These are phyloP conservation scores for Mesopsocus fuscifrons DNA, from an alignment of 2,888 invertebrate species.

Conservation along the genomic window DNA sequence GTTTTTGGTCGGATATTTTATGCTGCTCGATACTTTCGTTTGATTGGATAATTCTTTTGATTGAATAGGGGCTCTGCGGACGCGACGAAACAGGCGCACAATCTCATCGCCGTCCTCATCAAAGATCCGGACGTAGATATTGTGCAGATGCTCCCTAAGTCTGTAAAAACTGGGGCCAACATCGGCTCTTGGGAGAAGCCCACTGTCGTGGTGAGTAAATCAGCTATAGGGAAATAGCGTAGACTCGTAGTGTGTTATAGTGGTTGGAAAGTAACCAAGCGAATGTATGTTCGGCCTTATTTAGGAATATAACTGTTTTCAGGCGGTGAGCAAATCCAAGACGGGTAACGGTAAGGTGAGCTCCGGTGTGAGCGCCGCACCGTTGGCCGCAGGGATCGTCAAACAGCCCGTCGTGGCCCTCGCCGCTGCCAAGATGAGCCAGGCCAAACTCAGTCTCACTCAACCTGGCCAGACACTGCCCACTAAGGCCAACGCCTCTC, in stretches of 20 bases:
- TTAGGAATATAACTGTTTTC: no score
- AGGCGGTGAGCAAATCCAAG: conserved; percentile 12
- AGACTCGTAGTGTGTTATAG: conserved; percentile 20
- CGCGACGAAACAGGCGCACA: conserved; percentile 81
- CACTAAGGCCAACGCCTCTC: conserved; percentile 29
- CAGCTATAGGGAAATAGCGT: no score
- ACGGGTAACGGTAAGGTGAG: conserved; percentile 19
- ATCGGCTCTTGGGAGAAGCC: conserved; percentile 39
- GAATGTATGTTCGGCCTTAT: background rate
- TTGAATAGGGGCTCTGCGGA: conserved; percentile 60
- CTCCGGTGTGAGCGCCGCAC: conserved; percentile 15
- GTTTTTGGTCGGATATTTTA: no score
- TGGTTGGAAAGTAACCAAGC: conserved; percentile 20
- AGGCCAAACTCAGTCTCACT: conserved; percentile 13
- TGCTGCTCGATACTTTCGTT: no score
- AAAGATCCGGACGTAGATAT: conserved; percentile 92
- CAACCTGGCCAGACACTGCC: conserved; percentile 16
- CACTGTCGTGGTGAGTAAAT: conserved; percentile 26
- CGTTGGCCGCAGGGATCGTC: conserved; percentile 18
- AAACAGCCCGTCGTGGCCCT: conserved; percentile 15
- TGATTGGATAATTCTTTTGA: no score
- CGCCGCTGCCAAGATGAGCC: conserved; percentile 15
- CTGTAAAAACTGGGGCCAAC: conserved; percentile 32
- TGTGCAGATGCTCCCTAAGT: conserved; percentile 55
- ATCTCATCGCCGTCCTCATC: conserved; percentile 76